Conservation (phyloP, 2,888 invertebrate species). For the Stratiomys singularior region DNA sequence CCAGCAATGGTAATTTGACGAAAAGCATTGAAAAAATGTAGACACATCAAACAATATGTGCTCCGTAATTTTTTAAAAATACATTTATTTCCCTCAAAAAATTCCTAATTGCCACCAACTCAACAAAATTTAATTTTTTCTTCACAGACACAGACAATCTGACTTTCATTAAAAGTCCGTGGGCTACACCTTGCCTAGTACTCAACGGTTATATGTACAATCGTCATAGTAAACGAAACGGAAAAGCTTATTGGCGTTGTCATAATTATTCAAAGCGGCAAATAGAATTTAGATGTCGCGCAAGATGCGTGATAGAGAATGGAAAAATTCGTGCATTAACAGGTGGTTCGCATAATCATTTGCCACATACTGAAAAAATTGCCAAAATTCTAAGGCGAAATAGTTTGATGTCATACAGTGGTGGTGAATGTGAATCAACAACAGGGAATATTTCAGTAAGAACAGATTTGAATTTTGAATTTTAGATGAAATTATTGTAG, state of each 20-base stretch:
- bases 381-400: slow-evolving; percentile 62
- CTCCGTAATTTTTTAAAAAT: no score
- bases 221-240: slow-evolving; percentile 65
- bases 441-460: background rate
- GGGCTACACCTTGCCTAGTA: slow-evolving; percentile 65
- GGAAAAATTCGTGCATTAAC: slow-evolving; percentile 62
- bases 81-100: no score
- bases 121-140: slow-evolving; percentile 10
- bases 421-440: background rate
- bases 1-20: no score
- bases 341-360: slow-evolving; percentile 64
- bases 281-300: slow-evolving; percentile 62
- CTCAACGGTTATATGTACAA: slow-evolving; percentile 64
- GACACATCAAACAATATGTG: no score
- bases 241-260: slow-evolving; percentile 65
- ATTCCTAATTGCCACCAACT: no score
- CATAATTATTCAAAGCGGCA: slow-evolving; percentile 65
- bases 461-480: slow-evolving; percentile 14
- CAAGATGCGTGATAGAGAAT: slow-evolving; percentile 64
- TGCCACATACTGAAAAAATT: slow-evolving; percentile 64
- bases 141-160: slow-evolving; percentile 52
- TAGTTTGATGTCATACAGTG: slow-evolving; percentile 19
- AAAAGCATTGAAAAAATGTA: no score
- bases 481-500: background rate
- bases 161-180: slow-evolving; percentile 64